Evolutionary conservation across 2,888 invertebrate species (phyloP).

Genomic region (Stenichneumon culpator): DNA sequence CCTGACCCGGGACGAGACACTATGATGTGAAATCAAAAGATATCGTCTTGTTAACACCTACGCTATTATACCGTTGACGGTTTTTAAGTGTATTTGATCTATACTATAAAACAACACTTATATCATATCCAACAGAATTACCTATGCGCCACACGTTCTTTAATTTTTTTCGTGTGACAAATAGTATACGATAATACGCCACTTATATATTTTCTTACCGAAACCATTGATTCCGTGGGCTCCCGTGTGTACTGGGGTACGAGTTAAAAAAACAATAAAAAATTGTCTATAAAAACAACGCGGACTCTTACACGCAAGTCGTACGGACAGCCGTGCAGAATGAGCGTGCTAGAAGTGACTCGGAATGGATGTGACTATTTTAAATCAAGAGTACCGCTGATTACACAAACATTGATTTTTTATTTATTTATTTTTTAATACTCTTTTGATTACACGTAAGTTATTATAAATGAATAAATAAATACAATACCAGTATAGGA

Average conservation of each 20-base stretch:
- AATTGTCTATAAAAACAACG: neutral
- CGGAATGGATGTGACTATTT: constrained; percentile 11
- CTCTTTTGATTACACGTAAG: constrained; percentile 52
- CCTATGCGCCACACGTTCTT: constrained; percentile 35
- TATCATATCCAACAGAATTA: constrained; percentile 61
- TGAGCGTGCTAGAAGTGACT: constrained; percentile 3
- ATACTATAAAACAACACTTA: constrained; percentile 42
- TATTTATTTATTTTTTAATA: constrained; percentile 49
- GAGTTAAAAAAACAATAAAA: constrained; percentile 16
- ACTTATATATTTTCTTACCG: constrained; percentile 67
- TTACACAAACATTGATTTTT: constrained; percentile 17
- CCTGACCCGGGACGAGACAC: neutral
- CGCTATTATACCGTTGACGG: constrained; percentile 25
- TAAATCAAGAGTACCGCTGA: neutral
- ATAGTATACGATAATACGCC: constrained; percentile 52
- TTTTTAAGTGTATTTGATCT: constrained; percentile 54
- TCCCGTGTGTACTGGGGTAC: constrained; percentile 31
- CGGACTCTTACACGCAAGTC: constrained; percentile 30
- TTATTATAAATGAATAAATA: constrained; percentile 41
- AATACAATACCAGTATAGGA: constrained; percentile 24
- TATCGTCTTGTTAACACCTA: constrained; percentile 23
- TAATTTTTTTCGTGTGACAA: constrained; percentile 31
- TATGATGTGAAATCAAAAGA: constrained; percentile 3
- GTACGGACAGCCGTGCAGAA: neutral
- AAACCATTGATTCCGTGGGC: constrained; percentile 41